A percentile compares a stretch with the other conserved stretches of the same genome.
These are phyloP conservation scores for Chaetogeoica ovagalla DNA, from an alignment of 2,888 invertebrate species.

Conservation along the genomic window DNA sequence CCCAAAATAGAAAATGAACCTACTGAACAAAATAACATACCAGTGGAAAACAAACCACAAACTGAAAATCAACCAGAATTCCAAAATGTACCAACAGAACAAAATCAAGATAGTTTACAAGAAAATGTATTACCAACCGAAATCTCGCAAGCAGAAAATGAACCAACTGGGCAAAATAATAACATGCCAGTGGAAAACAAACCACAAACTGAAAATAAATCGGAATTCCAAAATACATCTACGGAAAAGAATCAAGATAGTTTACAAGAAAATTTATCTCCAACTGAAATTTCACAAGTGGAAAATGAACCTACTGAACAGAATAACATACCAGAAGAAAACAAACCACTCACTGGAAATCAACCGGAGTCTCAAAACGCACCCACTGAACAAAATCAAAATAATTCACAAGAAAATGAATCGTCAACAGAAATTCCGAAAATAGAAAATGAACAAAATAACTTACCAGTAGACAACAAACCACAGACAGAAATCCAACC, in stretches of 20 bases:
- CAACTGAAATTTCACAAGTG: not conserved
- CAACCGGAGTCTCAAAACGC: not conserved
- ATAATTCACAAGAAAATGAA: not conserved
- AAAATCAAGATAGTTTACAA: not conserved
- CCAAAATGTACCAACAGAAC: not conserved
- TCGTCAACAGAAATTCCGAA: slow-evolving; percentile 2
- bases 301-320: slow-evolving; percentile 5
- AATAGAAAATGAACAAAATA: slow-evolving; percentile 14
- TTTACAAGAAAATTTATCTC: not conserved
- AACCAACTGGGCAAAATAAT: not conserved
- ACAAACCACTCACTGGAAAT: not conserved
- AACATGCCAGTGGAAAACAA: not conserved
- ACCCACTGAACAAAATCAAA: not conserved
- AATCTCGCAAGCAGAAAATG: not conserved
- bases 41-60: not conserved
- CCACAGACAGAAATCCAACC: not conserved
- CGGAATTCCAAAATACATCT: not conserved
- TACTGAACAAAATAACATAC: not conserved
- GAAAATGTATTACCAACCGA: slow-evolving; percentile 8
- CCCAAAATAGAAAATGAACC: not conserved
- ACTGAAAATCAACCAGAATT: too few species aligned
- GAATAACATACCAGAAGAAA: not conserved
- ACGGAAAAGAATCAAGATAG: slow-evolving; percentile 6
- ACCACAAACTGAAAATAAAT: not conserved
- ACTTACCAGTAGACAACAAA: not conserved